Conservation (phyloP, 2,888 invertebrate species). For the Arctia plantaginis region DNA sequence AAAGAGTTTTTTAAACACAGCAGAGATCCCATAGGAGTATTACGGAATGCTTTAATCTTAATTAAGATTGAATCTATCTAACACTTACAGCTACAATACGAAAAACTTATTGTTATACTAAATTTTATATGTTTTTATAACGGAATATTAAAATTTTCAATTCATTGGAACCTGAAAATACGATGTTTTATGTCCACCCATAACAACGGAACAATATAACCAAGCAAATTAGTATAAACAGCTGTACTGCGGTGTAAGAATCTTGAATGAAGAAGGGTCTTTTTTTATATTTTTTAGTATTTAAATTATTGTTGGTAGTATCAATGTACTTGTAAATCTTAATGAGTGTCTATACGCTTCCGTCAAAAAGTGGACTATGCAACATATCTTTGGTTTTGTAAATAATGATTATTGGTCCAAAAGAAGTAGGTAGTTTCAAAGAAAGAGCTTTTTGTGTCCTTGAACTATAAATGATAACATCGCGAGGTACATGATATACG, state of each 20-base stretch:
- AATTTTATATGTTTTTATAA: conserved; percentile 58
- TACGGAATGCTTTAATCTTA: conserved; percentile 84
- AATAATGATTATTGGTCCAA: conserved; percentile 18
- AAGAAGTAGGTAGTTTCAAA: conserved; percentile 21
- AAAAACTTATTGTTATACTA: conserved; percentile 68
- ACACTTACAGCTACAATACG: conserved; percentile 71
- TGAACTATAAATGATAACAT: not conserved
- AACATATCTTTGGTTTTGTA: conserved; percentile 9
- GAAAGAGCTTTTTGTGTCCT: conserved; percentile 10
- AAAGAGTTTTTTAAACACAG: conserved; percentile 83
- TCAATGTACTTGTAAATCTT: not conserved
- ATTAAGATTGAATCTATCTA: conserved; percentile 82
- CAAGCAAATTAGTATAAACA: not conserved
- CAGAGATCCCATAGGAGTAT: conserved; percentile 84
- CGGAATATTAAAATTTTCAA: conserved; percentile 56
- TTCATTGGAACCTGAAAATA: conserved; percentile 20
- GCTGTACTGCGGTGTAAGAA: not conserved
- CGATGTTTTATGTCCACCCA: conserved; percentile 14
- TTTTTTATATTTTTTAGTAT: not conserved
- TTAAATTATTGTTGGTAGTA: not conserved
- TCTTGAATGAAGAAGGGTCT: not conserved
- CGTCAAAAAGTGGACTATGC: conserved; percentile 1
- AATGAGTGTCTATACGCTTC: not conserved
- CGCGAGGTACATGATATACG: conserved; percentile 32
- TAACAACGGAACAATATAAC: not conserved